Evolutionary conservation across 2,797 vertebrate species (phyloP).

Genomic region (Anas bernieri): DNA sequence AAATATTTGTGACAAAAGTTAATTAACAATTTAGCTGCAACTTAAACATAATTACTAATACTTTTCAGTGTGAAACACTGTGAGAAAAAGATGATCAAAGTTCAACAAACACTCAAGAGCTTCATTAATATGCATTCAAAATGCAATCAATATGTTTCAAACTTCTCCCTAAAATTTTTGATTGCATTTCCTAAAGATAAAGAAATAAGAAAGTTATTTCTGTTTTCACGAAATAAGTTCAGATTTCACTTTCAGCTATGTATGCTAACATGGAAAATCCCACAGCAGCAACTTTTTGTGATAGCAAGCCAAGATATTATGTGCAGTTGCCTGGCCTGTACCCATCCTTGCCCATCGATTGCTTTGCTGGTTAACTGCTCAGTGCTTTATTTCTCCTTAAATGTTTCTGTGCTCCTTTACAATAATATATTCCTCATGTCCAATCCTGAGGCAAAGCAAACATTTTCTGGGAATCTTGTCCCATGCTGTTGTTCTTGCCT

Average conservation of each 20-base stretch:
- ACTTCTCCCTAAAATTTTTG: slow-evolving; percentile 47
- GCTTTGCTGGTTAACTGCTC: background rate
- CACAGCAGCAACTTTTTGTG: slow-evolving; percentile 23
- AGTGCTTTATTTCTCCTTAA: background rate
- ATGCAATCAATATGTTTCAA: slow-evolving; percentile 58
- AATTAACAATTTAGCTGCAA: slow-evolving; percentile 56
- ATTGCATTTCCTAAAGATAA: slow-evolving; percentile 28
- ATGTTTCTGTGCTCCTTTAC: background rate
- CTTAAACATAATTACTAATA: slow-evolving; percentile 53
- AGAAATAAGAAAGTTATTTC: slow-evolving; percentile 46
- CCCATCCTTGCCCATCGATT: slow-evolving; percentile 15
- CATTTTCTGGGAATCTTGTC: background rate
- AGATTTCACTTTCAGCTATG: slow-evolving; percentile 38
- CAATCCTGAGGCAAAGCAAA: background rate
- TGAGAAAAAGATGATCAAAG: slow-evolving; percentile 34
- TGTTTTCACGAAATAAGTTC: slow-evolving; percentile 23
- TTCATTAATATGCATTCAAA: slow-evolving; percentile 58
- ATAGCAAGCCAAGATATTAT: background rate
- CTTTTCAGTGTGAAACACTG: slow-evolving; percentile 38
- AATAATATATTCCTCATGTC: background rate
- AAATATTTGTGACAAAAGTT: slow-evolving; percentile 49
- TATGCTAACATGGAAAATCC: slow-evolving; percentile 30
- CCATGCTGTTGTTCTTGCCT: background rate
- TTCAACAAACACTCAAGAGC: slow-evolving; percentile 45
- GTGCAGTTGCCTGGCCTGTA: slow-evolving; percentile 14